Base-by-base conservation (phyloP, 2,888 invertebrate species). In the Synanthedon myopaeformis region DNA sequence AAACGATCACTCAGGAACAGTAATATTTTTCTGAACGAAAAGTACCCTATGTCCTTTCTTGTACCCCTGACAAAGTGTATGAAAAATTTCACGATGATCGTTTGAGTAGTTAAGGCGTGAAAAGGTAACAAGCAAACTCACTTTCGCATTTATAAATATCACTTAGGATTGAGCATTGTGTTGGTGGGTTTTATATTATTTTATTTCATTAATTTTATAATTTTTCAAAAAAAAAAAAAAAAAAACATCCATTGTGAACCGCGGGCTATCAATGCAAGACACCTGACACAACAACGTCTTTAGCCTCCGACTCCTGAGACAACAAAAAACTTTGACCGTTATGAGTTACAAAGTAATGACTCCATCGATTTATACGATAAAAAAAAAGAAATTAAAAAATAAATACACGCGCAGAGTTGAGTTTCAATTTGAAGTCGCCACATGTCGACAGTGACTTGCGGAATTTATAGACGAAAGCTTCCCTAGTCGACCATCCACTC, bases 381-480 rank as follows among this genome's bases (percentile, higher is more conserved):
- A 64, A 72, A 75, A 71, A 74, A 72, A 67, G 63, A 66, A 67
- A 66, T 66, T 69, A 65, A 74, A 77, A 56, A 77, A 74, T 71
- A 79, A 76, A 79, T 67, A 76, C 67, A 70, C 70, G 71, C 72
- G 69, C 65, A 67, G 64, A 66, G 67, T 63, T 68, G 70, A 69
- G 72, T 77, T 79, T 76, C 77, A 77, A 79, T 76, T 79, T 76
- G 70, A 66, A 69, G 78, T 74, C 72, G 75, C 76, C 86, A 82
- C 80, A 85, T 86, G 86, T 79, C 79, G 76, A 63, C 72, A 58
- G 71, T 86, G 86, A 86, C 86, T 86, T 78, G 86, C 85, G 69
- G 63, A 67, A 61, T 64, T 53, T 55, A 50, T 57, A 50, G 55
- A 52, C 58, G 55, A 56, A 56, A 51, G 53, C 53, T 55, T 35